A percentile compares a stretch with the other conserved stretches of the same genome.
phyloP scores from a whole-genome alignment of 2,888 invertebrate genomes.

The Aspidiotus rigidus region DNA sequence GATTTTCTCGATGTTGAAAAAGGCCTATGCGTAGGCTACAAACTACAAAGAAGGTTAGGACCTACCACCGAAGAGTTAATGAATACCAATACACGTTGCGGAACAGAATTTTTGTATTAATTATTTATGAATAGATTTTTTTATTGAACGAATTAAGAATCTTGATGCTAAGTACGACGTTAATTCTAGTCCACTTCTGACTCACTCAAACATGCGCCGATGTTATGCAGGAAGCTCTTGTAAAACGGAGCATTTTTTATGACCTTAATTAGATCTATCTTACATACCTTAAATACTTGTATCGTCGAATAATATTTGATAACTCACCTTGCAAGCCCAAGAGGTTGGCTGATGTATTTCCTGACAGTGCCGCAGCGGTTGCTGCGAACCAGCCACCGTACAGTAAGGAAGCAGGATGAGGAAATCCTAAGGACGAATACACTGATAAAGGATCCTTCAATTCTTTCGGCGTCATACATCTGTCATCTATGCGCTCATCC shows the following conservation, averaged over 20 bases:
- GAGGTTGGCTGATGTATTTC: constrained; percentile 45
- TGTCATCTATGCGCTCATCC: constrained; percentile 24
- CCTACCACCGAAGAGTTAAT: too few relatives aligned
- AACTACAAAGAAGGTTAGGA: too few relatives aligned
- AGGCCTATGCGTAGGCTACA: too few relatives aligned
- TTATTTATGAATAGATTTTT: too few relatives aligned
- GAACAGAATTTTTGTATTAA: too few relatives aligned
- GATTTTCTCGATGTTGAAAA: too few relatives aligned
- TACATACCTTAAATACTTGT: not conserved
- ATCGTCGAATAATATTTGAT: not conserved
- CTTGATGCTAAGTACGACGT: too few relatives aligned
- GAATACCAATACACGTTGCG: too few relatives aligned
- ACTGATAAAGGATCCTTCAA: constrained; percentile 19
- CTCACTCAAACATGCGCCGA: too few relatives aligned
- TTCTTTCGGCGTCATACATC: constrained; percentile 14
- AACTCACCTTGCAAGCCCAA: constrained; percentile 57
- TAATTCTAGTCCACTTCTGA: too few relatives aligned
- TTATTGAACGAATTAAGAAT: too few relatives aligned
- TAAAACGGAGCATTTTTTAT: not conserved
- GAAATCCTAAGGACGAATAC: constrained; percentile 28
- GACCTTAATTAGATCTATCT: not conserved
- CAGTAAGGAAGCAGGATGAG: constrained; percentile 38
- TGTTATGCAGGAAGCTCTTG: too few relatives aligned
- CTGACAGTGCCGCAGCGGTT: constrained; percentile 36
- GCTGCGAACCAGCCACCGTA: constrained; percentile 42